Conservation (phyloP, 2,113 vertebrate species). For the Clarias magur region DNA sequence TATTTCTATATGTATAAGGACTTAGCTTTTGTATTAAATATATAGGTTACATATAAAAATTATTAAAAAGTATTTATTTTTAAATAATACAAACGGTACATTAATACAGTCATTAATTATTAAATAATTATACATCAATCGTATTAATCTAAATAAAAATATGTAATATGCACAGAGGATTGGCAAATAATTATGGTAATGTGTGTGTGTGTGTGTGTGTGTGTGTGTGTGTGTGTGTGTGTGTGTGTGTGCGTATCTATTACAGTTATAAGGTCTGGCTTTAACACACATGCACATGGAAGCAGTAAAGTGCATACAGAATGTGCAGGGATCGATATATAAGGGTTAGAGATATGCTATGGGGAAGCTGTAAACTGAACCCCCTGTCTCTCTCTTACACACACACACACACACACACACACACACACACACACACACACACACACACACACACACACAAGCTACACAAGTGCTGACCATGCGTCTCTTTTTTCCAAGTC, state of each 20-base stretch:
- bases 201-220: not conserved
- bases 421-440: slow-evolving; percentile 10
- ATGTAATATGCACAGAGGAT: not conserved
- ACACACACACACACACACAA: slow-evolving; percentile 13
- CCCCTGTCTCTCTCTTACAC: not conserved
- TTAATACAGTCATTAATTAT: not conserved
- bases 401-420: slow-evolving; percentile 10
- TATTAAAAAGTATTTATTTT: not conserved
- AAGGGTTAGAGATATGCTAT: not conserved
- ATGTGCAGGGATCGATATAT: not conserved
- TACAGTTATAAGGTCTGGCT: not conserved
- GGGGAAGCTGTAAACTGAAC: not conserved
- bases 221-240: not conserved
- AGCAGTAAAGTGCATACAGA: not conserved
- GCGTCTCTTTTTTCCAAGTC: slow-evolving; percentile 22
- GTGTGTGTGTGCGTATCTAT: not conserved
- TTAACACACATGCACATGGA: not conserved
- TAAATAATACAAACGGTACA: not conserved
- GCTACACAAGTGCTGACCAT: slow-evolving; percentile 32
- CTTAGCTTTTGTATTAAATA: too few species aligned
- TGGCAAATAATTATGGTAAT: not conserved
- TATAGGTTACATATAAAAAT: too few species aligned
- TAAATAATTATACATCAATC: not conserved
- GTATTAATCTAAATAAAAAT: not conserved
- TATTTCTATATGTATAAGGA: too few species aligned